A percentile compares a stretch with the other conserved stretches of the same genome.
These are phyloP conservation scores for Alaudala cheleensis DNA, from an alignment of 2,113 vertebrate species.

Conservation along the genomic window DNA sequence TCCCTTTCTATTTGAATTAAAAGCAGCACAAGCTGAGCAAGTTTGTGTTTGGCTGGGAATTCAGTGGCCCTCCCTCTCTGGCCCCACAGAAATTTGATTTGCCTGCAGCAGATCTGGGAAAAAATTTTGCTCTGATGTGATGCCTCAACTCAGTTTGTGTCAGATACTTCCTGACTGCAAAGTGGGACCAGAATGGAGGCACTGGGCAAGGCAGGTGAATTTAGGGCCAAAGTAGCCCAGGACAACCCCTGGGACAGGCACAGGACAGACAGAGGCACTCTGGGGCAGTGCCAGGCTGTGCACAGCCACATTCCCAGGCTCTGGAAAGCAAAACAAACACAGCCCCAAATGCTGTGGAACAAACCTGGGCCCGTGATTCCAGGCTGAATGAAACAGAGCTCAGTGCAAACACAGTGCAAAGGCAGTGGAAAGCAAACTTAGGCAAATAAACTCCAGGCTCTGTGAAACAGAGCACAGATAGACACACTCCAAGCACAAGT, in stretches of 20 bases:
- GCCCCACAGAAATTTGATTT: neutral
- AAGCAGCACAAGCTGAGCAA: neutral
- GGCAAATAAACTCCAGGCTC: slow-evolving; percentile 67
- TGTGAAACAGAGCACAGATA: slow-evolving; percentile 66
- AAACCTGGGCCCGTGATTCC: slow-evolving; percentile 24
- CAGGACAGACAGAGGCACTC: neutral
- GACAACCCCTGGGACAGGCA: neutral
- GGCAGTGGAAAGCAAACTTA: slow-evolving; percentile 64
- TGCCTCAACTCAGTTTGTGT: neutral
- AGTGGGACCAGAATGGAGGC: neutral
- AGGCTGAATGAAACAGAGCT: slow-evolving; percentile 61
- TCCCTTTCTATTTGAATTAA: neutral
- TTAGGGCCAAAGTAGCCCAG: neutral
- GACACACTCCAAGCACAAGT: slow-evolving; percentile 68
- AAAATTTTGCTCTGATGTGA: neutral
- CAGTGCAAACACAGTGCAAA: slow-evolving; percentile 60
- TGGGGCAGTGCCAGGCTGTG: neutral
- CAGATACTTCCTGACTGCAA: neutral
- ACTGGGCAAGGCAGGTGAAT: neutral
- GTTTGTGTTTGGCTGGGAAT: neutral
- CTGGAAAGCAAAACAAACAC: slow-evolving; percentile 69
- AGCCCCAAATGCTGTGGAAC: slow-evolving; percentile 45
- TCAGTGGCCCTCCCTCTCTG: neutral
- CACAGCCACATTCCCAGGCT: slow-evolving; percentile 18
- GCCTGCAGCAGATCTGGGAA: neutral